phyloP scores from a whole-genome alignment of 53 echinoderm and acorn worm genomes.

The Holothuria leucospilota region DNA sequence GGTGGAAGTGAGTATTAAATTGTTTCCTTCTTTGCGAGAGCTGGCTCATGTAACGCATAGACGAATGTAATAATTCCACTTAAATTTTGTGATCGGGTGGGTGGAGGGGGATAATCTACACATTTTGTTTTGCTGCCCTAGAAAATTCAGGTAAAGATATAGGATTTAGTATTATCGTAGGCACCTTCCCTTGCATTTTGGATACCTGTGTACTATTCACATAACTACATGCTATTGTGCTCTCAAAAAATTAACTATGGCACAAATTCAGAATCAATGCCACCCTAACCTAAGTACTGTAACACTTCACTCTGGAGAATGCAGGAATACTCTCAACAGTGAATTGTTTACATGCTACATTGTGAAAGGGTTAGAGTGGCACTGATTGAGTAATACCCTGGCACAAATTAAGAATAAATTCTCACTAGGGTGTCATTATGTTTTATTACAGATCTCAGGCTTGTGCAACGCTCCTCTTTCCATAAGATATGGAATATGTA shows the following conservation, averaged over 20 bases:
- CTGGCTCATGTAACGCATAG: not conserved
- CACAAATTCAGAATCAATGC: not conserved
- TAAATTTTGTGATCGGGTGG: conserved; percentile 6
- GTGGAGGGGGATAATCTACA: conserved; percentile 1
- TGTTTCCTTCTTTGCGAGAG: not conserved
- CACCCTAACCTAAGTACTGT: conserved; percentile 3
- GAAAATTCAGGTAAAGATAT: not conserved
- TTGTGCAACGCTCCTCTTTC: not conserved
- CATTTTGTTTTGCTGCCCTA: conserved; percentile 17
- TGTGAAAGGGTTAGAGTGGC: not conserved
- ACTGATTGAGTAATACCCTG: not conserved
- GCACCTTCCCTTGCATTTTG: not conserved
- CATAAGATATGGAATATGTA: conserved; percentile 12
- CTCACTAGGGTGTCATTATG: not conserved
- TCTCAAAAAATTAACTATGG: not conserved
- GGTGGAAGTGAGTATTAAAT: conserved; percentile 1
- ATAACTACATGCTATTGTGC: conserved; percentile 15
- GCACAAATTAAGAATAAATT: not conserved
- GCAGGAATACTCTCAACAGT: not conserved
- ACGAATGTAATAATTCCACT: not conserved
- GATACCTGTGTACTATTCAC: conserved; percentile 15
- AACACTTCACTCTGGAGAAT: conserved; percentile 5
- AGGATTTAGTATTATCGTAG: not conserved
- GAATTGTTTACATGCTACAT: conserved; percentile 8
- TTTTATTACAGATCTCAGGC: not conserved